A percentile compares a stretch with the other conserved stretches of the same genome.
Evolutionary conservation across 92 coral and sea anemone genomes (phyloP).

Genomic region (Muricea muricata): DNA sequence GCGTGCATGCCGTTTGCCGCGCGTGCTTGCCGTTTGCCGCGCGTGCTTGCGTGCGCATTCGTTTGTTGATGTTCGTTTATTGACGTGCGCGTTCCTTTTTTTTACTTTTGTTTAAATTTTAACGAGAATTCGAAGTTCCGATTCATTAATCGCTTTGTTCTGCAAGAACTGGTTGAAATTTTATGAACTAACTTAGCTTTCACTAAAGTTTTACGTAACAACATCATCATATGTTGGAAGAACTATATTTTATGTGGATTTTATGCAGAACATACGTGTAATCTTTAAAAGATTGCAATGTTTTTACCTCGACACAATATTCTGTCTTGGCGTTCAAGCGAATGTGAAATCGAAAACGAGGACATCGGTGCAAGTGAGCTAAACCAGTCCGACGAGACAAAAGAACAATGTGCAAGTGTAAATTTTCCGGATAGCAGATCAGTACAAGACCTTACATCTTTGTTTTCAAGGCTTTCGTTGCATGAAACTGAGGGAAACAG

Average conservation of each 20-base stretch:
- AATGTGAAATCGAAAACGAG: background rate
- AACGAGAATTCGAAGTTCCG: background rate
- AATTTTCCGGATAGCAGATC: background rate
- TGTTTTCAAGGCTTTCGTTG: slow-evolving; percentile 34
- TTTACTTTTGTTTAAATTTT: background rate
- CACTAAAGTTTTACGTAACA: background rate
- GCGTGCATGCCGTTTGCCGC: background rate
- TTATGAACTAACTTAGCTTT: background rate
- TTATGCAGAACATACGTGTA: background rate
- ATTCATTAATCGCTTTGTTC: background rate
- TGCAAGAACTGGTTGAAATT: background rate
- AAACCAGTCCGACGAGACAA: background rate
- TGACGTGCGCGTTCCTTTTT: background rate
- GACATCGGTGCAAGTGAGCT: background rate
- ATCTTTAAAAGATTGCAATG: background rate
- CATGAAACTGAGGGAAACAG: background rate
- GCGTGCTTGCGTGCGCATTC: background rate
- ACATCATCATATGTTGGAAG: background rate
- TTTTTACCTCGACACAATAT: background rate
- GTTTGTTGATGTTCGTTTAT: background rate
- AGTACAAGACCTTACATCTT: slow-evolving; percentile 1
- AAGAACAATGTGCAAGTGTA: background rate
- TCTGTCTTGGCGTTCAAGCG: background rate
- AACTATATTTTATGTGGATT: background rate
- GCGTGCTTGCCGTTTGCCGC: background rate